Evolutionary conservation across 2,797 vertebrate genomes (phyloP).

Genomic region (Coreius guichenoti): DNA sequence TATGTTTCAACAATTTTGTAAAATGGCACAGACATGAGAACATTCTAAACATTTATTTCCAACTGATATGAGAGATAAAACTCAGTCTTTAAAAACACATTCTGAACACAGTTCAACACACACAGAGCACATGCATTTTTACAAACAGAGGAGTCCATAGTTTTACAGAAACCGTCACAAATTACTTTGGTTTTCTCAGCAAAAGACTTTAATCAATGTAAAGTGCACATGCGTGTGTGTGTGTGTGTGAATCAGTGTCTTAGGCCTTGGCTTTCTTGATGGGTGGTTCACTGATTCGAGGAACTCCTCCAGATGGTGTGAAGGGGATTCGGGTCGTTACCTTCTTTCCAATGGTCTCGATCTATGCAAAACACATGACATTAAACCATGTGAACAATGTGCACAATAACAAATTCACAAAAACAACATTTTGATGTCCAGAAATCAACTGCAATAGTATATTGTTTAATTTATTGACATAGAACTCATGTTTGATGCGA

Average conservation of each 20-base stretch:
- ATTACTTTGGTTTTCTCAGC: slow-evolving; percentile 9
- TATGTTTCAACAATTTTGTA: background rate
- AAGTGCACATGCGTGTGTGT: slow-evolving; percentile 2
- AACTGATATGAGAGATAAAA: background rate
- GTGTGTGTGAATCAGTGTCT: slow-evolving; percentile 40
- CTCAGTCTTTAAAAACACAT: background rate
- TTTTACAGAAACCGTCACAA: background rate
- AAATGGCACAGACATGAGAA: slow-evolving; percentile 14
- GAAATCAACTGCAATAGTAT: no score
- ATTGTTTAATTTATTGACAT: no score
- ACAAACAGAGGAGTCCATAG: background rate
- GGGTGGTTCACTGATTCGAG: slow-evolving; percentile 87
- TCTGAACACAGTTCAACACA: slow-evolving; percentile 20
- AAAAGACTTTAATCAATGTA: slow-evolving; percentile 15
- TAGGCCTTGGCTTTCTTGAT: slow-evolving; percentile 90
- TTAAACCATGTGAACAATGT: background rate
- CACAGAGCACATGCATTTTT: slow-evolving; percentile 3
- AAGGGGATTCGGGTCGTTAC: slow-evolving; percentile 91
- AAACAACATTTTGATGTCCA: no score
- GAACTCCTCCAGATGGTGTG: slow-evolving; percentile 84
- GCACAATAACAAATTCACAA: no score
- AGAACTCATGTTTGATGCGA: no score
- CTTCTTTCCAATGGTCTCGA: slow-evolving; percentile 98
- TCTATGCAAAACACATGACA: slow-evolving; percentile 72
- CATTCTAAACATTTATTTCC: background rate